Percentiles rank a stretch among this genome's conserved stretches.
These are phyloP conservation scores for Rotaria macrura DNA, from an alignment of 2,888 invertebrate species.

Conservation along the genomic window DNA sequence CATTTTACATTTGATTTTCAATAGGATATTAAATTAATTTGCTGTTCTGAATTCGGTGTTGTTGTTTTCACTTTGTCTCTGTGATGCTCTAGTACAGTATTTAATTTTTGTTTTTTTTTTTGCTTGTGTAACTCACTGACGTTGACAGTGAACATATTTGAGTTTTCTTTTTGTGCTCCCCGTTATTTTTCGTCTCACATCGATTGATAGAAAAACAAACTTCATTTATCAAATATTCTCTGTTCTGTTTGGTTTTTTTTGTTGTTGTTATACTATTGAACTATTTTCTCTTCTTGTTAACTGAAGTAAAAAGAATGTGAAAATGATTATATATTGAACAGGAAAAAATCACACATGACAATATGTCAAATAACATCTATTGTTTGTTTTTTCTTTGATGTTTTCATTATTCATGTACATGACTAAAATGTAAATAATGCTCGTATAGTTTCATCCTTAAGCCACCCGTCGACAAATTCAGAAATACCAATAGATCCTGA, in stretches of 20 bases:
- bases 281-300: neutral
- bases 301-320: neutral
- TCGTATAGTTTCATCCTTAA: neutral
- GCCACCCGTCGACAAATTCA: neutral
- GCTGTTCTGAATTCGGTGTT: neutral
- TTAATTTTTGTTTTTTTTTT: neutral
- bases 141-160: neutral
- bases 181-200: neutral
- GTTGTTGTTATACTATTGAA: neutral
- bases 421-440: conserved; percentile 5
- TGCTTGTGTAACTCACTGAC: neutral
- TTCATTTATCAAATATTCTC: neutral
- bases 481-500: neutral
- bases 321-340: neutral
- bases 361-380: neutral
- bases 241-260: neutral
- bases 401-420: neutral
- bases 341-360: neutral
- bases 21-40: neutral
- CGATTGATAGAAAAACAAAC: neutral
- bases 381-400: neutral
- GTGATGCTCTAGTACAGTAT: neutral
- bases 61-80: neutral
- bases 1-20: neutral
- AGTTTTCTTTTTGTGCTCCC: neutral